Conservation (phyloP, 2,888 invertebrate genomes). For the Nysson spinosus region DNA sequence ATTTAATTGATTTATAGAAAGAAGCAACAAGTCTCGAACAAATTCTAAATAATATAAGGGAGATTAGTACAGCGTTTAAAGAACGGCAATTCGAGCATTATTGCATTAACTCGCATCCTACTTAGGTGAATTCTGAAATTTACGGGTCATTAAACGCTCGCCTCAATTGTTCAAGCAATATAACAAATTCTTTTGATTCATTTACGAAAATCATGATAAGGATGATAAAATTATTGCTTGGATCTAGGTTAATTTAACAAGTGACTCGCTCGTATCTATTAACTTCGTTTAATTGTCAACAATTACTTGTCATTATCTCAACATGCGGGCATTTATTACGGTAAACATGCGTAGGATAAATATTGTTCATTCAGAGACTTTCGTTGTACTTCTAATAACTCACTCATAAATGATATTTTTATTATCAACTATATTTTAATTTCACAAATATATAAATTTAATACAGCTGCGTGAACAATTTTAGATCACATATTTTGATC, state of each 20-base stretch:
- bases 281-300: too few relatives aligned
- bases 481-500: too few relatives aligned
- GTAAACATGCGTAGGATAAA: too few relatives aligned
- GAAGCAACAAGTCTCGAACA: constrained; percentile 10
- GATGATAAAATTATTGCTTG: neutral
- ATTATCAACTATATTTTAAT: too few relatives aligned
- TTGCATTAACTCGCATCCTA: constrained; percentile 62
- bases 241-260: neutral
- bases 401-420: too few relatives aligned
- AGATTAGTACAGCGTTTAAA: constrained; percentile 33
- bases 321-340: too few relatives aligned
- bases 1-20: constrained; percentile 1
- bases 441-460: too few relatives aligned
- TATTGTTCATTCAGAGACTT: too few relatives aligned
- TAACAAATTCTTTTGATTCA: neutral
- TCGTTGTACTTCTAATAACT: too few relatives aligned
- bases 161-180: constrained; percentile 33
- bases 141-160: constrained; percentile 52
- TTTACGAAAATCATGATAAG: neutral
- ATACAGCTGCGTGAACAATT: too few relatives aligned
- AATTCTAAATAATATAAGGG: constrained; percentile 8
- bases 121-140: constrained; percentile 51
- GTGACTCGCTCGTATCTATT: neutral
- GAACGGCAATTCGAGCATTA: constrained; percentile 54
- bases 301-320: too few relatives aligned